phyloP scores from a whole-genome alignment of 2,888 invertebrate species.

The Chloromyia formosa region DNA sequence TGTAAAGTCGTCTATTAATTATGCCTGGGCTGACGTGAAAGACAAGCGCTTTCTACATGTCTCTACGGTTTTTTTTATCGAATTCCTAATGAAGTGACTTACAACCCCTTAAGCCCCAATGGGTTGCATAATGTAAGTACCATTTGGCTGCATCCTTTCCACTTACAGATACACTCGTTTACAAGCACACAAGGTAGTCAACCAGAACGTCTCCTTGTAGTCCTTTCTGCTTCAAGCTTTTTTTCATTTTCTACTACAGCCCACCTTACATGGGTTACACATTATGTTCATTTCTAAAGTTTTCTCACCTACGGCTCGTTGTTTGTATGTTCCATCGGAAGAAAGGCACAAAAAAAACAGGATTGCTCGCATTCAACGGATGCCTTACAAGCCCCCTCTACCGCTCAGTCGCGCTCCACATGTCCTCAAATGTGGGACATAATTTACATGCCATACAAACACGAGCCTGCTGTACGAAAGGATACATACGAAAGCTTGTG shows the following conservation, averaged over 20 bases:
- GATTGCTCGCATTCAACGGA: not conserved
- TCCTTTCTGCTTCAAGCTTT: not conserved
- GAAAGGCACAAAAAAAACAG: not conserved
- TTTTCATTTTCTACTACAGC: slow-evolving; percentile 15
- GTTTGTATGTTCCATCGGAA: not conserved
- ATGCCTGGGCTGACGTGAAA: slow-evolving; percentile 16
- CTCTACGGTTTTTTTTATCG: not conserved
- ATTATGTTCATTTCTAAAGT: slow-evolving; percentile 33
- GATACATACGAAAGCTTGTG: too few relatives aligned
- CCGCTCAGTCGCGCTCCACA: not conserved
- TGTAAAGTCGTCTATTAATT: slow-evolving; percentile 28
- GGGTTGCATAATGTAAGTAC: slow-evolving; percentile 44
- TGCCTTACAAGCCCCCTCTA: not conserved
- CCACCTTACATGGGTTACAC: slow-evolving; percentile 16
- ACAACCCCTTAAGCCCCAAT: slow-evolving; percentile 36
- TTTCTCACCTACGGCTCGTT: slow-evolving; percentile 29
- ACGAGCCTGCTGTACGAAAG: not conserved
- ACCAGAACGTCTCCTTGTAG: not conserved
- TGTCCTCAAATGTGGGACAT: not conserved
- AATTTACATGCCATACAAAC: slow-evolving; percentile 29
- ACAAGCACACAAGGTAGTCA: slow-evolving; percentile 19
- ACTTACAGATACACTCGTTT: not conserved
- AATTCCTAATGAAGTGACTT: slow-evolving; percentile 43
- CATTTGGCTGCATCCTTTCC: not conserved
- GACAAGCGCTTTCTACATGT: slow-evolving; percentile 10